Percentiles rank a stretch among this genome's conserved stretches.
Conservation (phyloP, 2,113 vertebrate species). For the Nestor notabilis region DNA sequence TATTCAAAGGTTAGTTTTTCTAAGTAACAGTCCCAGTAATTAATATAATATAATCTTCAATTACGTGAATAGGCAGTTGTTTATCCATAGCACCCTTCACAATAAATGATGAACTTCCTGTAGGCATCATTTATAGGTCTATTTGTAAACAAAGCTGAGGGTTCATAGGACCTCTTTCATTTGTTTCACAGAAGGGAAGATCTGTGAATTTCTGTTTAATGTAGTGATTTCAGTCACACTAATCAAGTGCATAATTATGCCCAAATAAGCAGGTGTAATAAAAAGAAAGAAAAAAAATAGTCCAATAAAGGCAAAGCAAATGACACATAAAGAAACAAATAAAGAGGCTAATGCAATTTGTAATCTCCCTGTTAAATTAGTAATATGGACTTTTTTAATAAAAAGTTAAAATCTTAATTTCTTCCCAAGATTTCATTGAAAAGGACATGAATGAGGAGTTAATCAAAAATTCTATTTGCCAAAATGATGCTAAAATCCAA, state of each 20-base stretch:
- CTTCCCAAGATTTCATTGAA: background rate
- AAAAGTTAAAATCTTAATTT: background rate
- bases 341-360: background rate
- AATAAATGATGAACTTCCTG: background rate
- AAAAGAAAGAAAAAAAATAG: background rate
- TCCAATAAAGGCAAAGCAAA: background rate
- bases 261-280: background rate
- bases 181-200: background rate
- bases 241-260: background rate
- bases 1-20: background rate
- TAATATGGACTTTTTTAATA: background rate
- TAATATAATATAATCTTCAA: background rate
- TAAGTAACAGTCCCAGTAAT: background rate
- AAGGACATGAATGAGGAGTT: background rate
- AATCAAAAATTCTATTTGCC: background rate
- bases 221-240: background rate
- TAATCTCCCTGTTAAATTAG: background rate
- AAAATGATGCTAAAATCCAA: background rate
- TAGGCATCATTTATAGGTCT: background rate
- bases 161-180: background rate
- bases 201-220: background rate
- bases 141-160: background rate
- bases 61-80: background rate
- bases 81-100: background rate
- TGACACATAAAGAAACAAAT: background rate